Conservation (phyloP, 2,797 vertebrate genomes). For the Platalea minor region DNA sequence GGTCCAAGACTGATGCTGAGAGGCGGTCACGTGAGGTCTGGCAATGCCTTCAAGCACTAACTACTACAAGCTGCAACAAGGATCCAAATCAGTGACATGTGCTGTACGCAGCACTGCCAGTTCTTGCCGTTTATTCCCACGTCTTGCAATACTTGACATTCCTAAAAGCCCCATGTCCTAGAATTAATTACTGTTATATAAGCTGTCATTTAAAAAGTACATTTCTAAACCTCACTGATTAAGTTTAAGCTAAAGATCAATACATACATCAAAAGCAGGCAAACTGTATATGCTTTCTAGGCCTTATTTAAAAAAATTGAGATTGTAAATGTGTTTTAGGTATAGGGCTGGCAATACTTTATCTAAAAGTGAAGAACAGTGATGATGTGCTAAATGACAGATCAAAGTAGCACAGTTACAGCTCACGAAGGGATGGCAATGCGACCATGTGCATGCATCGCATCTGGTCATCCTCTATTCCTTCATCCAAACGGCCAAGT, state of each 20-base stretch:
- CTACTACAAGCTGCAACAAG: not conserved
- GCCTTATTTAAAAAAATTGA: not conserved
- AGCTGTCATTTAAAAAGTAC: not conserved
- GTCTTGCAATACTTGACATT: not conserved
- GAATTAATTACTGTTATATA: not conserved
- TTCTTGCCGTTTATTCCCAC: not conserved
- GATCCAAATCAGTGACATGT: not conserved
- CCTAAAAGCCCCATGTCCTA: not conserved
- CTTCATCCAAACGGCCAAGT: not conserved
- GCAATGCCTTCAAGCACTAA: not conserved
- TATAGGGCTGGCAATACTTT: not conserved
- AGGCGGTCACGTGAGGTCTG: not conserved
- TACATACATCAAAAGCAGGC: not conserved
- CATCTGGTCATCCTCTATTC: not conserved
- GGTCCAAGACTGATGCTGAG: not conserved
- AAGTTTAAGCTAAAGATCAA: not conserved
- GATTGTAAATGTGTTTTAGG: not conserved
- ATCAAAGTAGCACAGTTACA: not conserved
- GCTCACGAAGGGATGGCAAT: not conserved
- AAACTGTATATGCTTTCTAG: not conserved
- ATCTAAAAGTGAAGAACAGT: not conserved
- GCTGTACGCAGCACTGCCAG: not conserved
- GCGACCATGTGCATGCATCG: accelerated
- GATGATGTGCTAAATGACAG: not conserved
- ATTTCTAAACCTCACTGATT: not conserved